phyloP scores from a whole-genome alignment of 2,888 invertebrate species.

The Tigriopus californicus region DNA sequence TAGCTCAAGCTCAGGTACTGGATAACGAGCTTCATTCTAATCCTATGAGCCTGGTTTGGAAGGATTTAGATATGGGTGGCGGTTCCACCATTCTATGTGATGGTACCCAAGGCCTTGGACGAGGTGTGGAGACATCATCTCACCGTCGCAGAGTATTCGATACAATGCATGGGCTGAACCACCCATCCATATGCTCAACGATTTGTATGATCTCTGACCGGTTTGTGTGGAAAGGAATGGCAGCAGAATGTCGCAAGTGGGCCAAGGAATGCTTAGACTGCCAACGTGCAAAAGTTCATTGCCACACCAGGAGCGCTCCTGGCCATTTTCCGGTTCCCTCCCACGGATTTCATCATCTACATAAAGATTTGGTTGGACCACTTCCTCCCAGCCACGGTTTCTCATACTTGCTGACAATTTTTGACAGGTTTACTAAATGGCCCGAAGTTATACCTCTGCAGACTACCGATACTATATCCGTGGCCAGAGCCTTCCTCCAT shows the following conservation, averaged over 20 bases:
- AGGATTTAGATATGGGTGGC: no score
- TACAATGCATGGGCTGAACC: slow-evolving; percentile 16
- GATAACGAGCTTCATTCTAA: no score
- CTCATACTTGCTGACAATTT: slow-evolving; percentile 17
- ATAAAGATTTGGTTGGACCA: slow-evolving; percentile 19
- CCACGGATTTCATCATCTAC: slow-evolving; percentile 18
- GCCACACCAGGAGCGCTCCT: slow-evolving; percentile 16
- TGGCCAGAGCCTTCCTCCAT: slow-evolving; percentile 17
- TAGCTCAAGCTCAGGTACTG: no score
- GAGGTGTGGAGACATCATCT: neutral
- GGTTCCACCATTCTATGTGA: slow-evolving; percentile 8
- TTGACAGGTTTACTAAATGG: slow-evolving; percentile 19
- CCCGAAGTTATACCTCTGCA: slow-evolving; percentile 20
- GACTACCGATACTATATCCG: slow-evolving; percentile 17
- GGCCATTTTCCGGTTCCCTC: slow-evolving; percentile 16
- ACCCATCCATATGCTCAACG: slow-evolving; percentile 17
- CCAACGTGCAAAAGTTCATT: slow-evolving; percentile 16
- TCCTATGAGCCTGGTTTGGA: no score
- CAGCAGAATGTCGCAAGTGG: slow-evolving; percentile 16
- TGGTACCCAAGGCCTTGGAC: neutral
- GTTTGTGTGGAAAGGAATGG: slow-evolving; percentile 9
- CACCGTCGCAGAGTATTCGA: slow-evolving; percentile 6
- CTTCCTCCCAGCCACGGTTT: slow-evolving; percentile 12
- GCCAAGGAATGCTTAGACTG: slow-evolving; percentile 16
- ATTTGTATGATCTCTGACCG: neutral